Base-by-base conservation (phyloP, 2,888 invertebrate genomes). In the Oxyteleia sp. region DNA sequence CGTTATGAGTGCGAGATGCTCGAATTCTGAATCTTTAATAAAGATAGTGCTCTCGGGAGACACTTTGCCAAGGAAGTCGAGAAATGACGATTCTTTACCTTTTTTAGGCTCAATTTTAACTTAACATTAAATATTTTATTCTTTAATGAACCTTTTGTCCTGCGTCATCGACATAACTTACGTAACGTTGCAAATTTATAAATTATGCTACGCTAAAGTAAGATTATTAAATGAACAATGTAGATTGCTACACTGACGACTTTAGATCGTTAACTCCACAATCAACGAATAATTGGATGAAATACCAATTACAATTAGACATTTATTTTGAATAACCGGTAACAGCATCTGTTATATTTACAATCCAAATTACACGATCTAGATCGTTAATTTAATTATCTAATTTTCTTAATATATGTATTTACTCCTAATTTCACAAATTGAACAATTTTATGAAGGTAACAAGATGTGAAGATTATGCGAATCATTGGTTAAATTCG, bases 11-110 rank as follows among this genome's bases (percentile, higher is more conserved):
- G 74, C 80, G 87, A 86, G 86, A 90, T 87, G 88, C 82, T 88
- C 76, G 86, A 86, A 88, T 87, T 85, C 84, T 88, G 88, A 90
- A 91, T 90, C 87, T 90, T 89, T 89, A 87, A 90, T 88, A 69
- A 86, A 76, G 84, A 89, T 88, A 63, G 84, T 71, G 85, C 87
- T 85, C 88, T 86, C 84, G 84, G 81, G 87, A 88, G 79, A 76
- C 82, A 78, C 78, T 79, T 78, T 69, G 72, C 82, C 64, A 8
- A 38, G 68, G 45, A 43, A 83, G 69, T 26, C 38, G 15, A 79
- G 80, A 59, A 49, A 72, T 51, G 74, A 76, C 68, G 51, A 61
- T 78, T 74, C 78, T 38, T 61, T 57, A 38, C 72, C 53, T 71
- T 69, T 79, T n/a, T 84, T 69, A 15, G 59, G 45, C 57, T 61